Evolutionary conservation across 2,797 vertebrate species (phyloP), one percentile per base, ranked within the genome.

Genomic region (Neopelma chrysocephalum): DNA sequence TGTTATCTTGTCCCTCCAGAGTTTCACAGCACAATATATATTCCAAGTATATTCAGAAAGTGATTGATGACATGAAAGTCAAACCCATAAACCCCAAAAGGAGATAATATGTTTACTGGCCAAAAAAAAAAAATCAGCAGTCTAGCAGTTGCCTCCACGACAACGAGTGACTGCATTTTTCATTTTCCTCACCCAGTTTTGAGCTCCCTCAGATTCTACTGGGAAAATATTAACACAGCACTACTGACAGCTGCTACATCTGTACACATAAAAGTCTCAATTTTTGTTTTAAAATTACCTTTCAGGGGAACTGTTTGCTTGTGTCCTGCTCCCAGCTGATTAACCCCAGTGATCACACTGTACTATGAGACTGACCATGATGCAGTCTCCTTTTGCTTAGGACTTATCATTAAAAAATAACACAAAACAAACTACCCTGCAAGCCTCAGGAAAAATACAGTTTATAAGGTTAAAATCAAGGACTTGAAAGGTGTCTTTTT

Each of bases 371-470:
- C 34, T 50, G 70, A 40, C 40, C 47, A 8, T 11, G 22, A 23
- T 16, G 36, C 47, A 21, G 25, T 34, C 17, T 11, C 45, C 8
- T 19, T 50, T 26, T 26, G 29, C 32, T 80, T 26, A 0, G 0
- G 27, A 68, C 12, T n/a, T 15, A 15, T 5, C 15, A 72, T 36
- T 54, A 20, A 61, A 68, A 73, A 56, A 10, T 3, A n/a, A 43
- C 11, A 20, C 42, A 38, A 47, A 90, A 72, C 29, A 58, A 90
- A 38, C 14, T 61, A 26, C 27, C 32, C 34, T 18, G 31, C 34
- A 79, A 84, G 22, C 26, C 47, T 32, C 19, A 51, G 20, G 34
- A 51, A 69, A 69, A 51, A 17, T 12, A 15, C 1, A 6, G 34
- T 38, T 56, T 38, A 8, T 21, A 56, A 43, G 10, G 60, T 38